These are phyloP conservation scores for Hermaeophaga mercurialis DNA, from an alignment of 2,888 invertebrate genomes.

Conservation along the genomic window DNA sequence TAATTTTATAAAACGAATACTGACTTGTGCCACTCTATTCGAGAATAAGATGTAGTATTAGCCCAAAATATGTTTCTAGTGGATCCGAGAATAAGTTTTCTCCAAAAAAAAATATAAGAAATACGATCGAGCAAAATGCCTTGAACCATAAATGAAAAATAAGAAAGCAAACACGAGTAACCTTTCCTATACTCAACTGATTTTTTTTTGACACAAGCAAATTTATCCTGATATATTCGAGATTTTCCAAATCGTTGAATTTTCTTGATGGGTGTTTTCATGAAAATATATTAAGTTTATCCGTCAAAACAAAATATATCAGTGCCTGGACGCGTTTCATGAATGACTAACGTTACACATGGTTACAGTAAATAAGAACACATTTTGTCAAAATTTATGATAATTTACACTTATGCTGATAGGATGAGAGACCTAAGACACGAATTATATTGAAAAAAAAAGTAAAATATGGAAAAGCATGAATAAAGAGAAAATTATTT, in stretches of 20 bases:
- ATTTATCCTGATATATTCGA: constrained; percentile 37
- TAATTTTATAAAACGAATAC: too few relatives aligned
- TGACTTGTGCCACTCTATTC: too few relatives aligned
- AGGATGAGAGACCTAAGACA: too few relatives aligned
- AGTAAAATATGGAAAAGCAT: too few relatives aligned
- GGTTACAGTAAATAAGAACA: too few relatives aligned
- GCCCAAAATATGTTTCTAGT: too few relatives aligned
- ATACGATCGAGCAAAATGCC: not conserved
- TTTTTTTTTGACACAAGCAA: constrained; percentile 18
- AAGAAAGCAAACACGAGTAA: constrained; percentile 6
- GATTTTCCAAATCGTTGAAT: constrained; percentile 44
- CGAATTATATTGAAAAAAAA: too few relatives aligned
- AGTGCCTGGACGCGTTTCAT: not conserved
- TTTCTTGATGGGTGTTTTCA: constrained; percentile 39
- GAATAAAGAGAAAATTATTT: too few relatives aligned
- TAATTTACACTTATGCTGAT: too few relatives aligned
- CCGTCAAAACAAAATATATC: constrained; percentile 4
- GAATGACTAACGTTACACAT: not conserved
- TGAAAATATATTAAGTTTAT: constrained; percentile 42
- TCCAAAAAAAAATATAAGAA: not conserved
- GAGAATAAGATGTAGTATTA: too few relatives aligned
- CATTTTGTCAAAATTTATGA: too few relatives aligned
- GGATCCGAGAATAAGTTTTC: too few relatives aligned
- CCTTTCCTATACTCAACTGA: constrained; percentile 5
- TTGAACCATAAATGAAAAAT: constrained; percentile 16